Percentiles rank a stretch among this genome's conserved stretches.
These are phyloP conservation scores for Calameuta filiformis DNA, from an alignment of 2,888 invertebrate species.

Conservation along the genomic window DNA sequence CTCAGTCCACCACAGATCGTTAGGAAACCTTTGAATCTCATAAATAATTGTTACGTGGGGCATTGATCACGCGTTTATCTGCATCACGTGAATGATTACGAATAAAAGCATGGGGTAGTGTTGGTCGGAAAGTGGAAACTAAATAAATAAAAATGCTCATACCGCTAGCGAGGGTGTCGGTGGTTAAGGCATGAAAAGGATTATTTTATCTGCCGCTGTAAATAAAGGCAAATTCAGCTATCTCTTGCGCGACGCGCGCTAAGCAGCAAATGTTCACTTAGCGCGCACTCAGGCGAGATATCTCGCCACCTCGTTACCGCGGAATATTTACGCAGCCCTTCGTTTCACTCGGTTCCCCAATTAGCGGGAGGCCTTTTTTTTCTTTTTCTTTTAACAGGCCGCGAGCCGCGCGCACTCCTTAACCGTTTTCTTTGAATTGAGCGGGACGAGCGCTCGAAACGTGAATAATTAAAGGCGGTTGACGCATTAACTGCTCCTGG, in stretches of 20 bases:
- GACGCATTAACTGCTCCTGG: not conserved
- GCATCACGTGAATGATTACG: not conserved
- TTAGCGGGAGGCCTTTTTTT: not conserved
- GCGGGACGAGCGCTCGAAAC: not conserved
- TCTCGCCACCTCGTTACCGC: constrained; percentile 25
- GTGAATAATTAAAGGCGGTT: not conserved
- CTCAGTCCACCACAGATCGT: not conserved
- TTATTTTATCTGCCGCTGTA: not conserved
- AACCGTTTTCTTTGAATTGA: not conserved
- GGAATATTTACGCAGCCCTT: constrained; percentile 15
- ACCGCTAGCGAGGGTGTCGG: not conserved
- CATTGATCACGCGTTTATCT: not conserved
- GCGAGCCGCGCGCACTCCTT: not conserved
- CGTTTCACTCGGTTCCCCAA: constrained; percentile 13
- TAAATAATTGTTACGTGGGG: not conserved
- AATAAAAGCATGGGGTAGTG: not conserved
- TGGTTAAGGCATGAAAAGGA: not conserved
- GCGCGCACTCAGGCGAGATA: not conserved
- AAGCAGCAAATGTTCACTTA: constrained; percentile 2
- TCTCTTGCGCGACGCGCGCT: not conserved
- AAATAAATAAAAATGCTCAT: not conserved
- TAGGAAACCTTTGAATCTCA: not conserved
- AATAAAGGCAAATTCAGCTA: not conserved
- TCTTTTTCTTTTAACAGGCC: not conserved
- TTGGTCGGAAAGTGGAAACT: not conserved